Base-by-base conservation (phyloP, 1,140 invertebrate genomes). In the Aphelenchoides fujianensis region DNA sequence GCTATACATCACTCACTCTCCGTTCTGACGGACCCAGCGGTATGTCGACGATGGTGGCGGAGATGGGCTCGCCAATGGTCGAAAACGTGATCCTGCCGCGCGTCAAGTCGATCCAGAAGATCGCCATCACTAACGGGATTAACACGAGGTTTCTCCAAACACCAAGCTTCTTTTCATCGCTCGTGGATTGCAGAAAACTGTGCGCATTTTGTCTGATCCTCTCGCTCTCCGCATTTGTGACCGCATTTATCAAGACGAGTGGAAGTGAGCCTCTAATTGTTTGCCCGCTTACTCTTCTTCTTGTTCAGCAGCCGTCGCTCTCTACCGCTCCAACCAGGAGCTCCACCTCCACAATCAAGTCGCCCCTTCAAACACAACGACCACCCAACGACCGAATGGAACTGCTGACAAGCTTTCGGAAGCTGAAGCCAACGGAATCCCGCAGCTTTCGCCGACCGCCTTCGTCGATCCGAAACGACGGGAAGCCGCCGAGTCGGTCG, bases 221-320 rank as follows among this genome's bases (percentile, higher is more conserved):
- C 23, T 48, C 41, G 23, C 23, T 48, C 12, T 48, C 12, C 23
- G 41, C 41, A 48, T 48, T 48, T 23, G 23, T 48, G 12, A 48
- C 41, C 41, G 41, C 41, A 48, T 48, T 48, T 48, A 48, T 48
- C 41, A 48, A 48, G 23, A 48, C 41, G 12, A 48, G 41, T 48
- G 41, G 41, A 48, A 16, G 41, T 48, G 23, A 48, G 41, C n/a
- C n/a, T n/a, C n/a, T n/a, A n/a, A n/a, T n/a, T n/a, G n/a, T n/a
- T n/a, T 48, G 41, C 23, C 23, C 41, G 23, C 12, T 48, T 12
- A 48, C n/a, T n/a, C n/a, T n/a, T n/a, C 41, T 48, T n/a, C n/a
- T 12, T 12, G 12, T 48, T 48, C 41, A 48, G 41, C 41, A 12
- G 23, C 41, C 12, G 41, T 48, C 41, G 23, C 41, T 12, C 23